Evolutionary conservation across 2,113 vertebrate genomes (phyloP), one percentile per base, ranked within the genome.

Genomic region (Heteronetta atricapilla): DNA sequence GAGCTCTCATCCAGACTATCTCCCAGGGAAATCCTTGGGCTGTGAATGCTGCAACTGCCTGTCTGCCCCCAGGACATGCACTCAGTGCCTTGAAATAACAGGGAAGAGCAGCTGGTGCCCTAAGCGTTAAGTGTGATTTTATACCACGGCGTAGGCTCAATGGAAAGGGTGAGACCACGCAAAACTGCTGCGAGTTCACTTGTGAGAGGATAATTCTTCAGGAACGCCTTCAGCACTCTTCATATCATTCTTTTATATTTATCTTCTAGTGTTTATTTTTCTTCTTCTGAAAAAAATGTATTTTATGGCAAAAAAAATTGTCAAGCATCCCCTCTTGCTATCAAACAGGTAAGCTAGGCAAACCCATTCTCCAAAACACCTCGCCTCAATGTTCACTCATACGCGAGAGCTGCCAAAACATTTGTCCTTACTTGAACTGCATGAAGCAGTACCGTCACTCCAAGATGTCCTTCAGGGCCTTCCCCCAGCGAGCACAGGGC

Each of bases 391-490:
- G 16, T 11, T 52, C 11, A 0, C 44, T 38, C 68, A 31, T 26
- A 68, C n/a, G 26, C 48, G 33, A 75, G 62, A 81, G 75, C 67
- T 75, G 40, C 58, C 74, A 87, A 88, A 93, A 70, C 28, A 40
- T 33, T 66, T 59, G 90, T 75, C 29, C 95, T 97, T 97, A 97
- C 96, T 97, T 96, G 77, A 85, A 96, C 96, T 97, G 97, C 97
- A 97, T 97, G 95, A 95, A 97, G 96, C 97, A 97, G 96, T 93
- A 86, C 62, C 38, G 36, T 15, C 17, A 64, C 66, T 95, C 81
- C 89, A 92, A 93, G 84, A 78, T 5, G 76, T 95, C 82, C 93
- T 73, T 95, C 76, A 73, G 40, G 63, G 64, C 1, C 42, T 63
- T 90, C 64, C 52, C 63, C 84, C 85, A 44, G 82, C 1, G 0